Conservation (phyloP, 2,113 vertebrate genomes). For the Dipodomys spectabilis region DNA sequence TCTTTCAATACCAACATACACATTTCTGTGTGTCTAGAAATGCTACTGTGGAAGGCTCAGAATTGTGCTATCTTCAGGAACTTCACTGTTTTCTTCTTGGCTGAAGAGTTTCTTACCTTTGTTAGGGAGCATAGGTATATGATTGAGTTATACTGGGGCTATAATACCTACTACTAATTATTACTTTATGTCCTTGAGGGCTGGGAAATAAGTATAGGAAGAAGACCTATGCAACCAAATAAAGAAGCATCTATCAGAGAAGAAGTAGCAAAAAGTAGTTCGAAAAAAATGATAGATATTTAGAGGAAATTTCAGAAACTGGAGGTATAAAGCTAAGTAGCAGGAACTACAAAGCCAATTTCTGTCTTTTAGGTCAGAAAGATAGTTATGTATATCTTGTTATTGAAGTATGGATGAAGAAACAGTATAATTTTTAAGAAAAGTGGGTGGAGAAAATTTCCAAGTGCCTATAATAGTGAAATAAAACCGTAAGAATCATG, state of each 20-base stretch:
- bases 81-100: not conserved
- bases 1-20: not conserved
- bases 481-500: too few species aligned
- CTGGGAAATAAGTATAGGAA: constrained; percentile 5
- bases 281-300: not conserved
- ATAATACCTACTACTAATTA: constrained; percentile 8
- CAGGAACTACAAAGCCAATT: constrained; percentile 48
- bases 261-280: constrained; percentile 15
- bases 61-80: not conserved
- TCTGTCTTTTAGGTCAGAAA: constrained; percentile 50
- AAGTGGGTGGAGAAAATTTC: not conserved
- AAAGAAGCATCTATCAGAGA: not conserved
- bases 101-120: not conserved
- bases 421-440: constrained; percentile 29
- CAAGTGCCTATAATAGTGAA: not conserved
- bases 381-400: not conserved
- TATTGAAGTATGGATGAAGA: not conserved
- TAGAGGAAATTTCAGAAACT: constrained; percentile 52
- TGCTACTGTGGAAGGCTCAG: not conserved
- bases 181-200: constrained; percentile 43
- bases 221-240: not conserved
- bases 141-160: not conserved
- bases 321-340: not conserved
- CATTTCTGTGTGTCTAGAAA: not conserved
- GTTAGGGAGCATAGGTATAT: not conserved